phyloP scores from a whole-genome alignment of 2,113 vertebrate species.

The Macheiramphus alcinus region DNA sequence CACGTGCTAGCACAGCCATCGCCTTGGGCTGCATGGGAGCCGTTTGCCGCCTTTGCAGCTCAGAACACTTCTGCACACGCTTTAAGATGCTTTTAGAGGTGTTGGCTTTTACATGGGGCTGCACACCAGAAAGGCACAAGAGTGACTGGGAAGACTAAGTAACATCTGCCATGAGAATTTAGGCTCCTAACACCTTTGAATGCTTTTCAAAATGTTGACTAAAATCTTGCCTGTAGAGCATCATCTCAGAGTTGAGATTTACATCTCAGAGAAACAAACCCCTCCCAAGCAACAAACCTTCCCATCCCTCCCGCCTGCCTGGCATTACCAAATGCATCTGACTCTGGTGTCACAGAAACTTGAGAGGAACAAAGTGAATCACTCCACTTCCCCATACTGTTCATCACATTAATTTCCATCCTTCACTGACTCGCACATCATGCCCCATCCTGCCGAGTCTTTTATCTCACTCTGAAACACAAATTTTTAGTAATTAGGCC shows the following conservation, averaged over 20 bases:
- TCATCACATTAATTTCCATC: neutral
- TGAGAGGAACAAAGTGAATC: neutral
- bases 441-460: accelerated
- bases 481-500: neutral
- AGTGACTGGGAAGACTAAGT: neutral
- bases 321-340: neutral
- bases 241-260: neutral
- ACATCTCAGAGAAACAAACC: neutral
- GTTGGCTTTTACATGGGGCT: neutral
- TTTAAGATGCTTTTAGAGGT: neutral
- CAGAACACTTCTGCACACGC: neutral
- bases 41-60: neutral
- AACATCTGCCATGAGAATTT: neutral
- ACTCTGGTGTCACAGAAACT: neutral
- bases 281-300: neutral
- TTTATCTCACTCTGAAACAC: neutral
- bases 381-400: neutral
- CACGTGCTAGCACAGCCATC: accelerated
- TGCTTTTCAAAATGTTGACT: neutral
- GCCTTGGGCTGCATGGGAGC: neutral
- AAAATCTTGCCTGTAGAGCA: neutral
- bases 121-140: neutral
- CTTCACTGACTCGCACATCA: neutral
- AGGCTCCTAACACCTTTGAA: neutral
- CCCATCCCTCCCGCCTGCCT: neutral